Evolutionary conservation across 2,797 vertebrate species (phyloP), one percentile per base, ranked within the genome.

Genomic region (Phrynocephalus vlangalii): DNA sequence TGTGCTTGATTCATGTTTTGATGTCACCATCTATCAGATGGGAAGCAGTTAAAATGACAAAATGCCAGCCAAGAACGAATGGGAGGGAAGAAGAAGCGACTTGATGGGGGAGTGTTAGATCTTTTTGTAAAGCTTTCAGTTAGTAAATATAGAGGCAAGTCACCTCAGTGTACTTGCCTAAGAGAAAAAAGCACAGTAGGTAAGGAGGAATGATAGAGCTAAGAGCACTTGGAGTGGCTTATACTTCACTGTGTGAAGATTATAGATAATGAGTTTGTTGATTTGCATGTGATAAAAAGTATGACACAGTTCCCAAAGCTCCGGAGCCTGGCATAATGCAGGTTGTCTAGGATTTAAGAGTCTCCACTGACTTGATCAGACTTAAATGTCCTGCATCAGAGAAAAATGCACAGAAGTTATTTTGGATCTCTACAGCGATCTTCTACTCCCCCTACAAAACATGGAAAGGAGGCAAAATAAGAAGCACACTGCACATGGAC

Each of bases 21-120:
- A 44, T 78, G 83, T 88, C 89, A 24, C 78, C 84, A 82, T 84
- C 91, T 68, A 0, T 93, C 91, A 72, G 3, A 67, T 78, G 11
- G 73, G 91, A 81, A 85, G 79, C 87, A 50, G 60, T 77, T 76
- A n/a, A 63, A 71, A 8, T 6, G 0, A 76, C 88, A 79, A 72
- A 75, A 81, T 82, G 88, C 73, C 87, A 52, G 24, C 75, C 0
- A 0, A 78, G 90, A 90, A 82, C 66, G 87, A 82, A 88, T 82
- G 52, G 87, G 68, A 81, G 68, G 85, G 82, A 89, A 72, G 87
- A 75, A 84, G 83, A 88, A 48, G 72, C 30, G 77, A 30, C 70
- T 81, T 91, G 83, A 86, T 75, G 90, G 78, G n/a, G 71, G 0
- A 24, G 28, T 88, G 6, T 30, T 71, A 18, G 50, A 6, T 68